These are phyloP conservation scores for Thaumatotibia leucotreta DNA, from an alignment of 1,140 invertebrate genomes.

Conservation along the genomic window DNA sequence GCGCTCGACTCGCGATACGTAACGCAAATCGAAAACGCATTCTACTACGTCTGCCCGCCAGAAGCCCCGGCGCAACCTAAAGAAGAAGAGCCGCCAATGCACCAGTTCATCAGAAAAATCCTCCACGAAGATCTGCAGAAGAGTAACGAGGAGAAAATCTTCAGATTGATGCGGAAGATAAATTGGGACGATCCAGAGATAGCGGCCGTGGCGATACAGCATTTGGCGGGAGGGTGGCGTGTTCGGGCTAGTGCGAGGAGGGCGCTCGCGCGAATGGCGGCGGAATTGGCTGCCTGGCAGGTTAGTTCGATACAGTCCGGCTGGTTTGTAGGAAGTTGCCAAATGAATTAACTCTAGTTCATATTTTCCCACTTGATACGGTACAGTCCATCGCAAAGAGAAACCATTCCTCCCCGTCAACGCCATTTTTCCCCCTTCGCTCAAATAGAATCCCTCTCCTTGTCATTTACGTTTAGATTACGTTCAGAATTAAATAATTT, in stretches of 20 bases:
- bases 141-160: constrained; percentile 91
- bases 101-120: constrained; percentile 93
- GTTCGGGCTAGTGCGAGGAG: constrained; percentile 91
- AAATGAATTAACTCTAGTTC: too few species aligned
- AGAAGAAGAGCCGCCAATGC: constrained; percentile 87
- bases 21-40: constrained; percentile 98
- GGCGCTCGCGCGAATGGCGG: constrained; percentile 83
- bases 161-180: constrained; percentile 92
- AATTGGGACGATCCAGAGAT: constrained; percentile 93
- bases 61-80: constrained; percentile 81
- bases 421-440: too few species aligned
- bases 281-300: constrained; percentile 85
- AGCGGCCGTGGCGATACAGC: constrained; percentile 89
- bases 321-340: not conserved
- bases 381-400: too few species aligned
- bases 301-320: not conserved
- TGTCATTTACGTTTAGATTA: too few species aligned
- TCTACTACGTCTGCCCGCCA: constrained; percentile 96
- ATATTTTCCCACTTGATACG: too few species aligned
- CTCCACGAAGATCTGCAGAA: constrained; percentile 95
- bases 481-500: too few species aligned
- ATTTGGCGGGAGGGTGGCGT: constrained; percentile 91
- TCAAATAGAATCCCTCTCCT: too few species aligned
- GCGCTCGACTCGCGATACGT: constrained; percentile 93
- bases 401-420: too few species aligned